Evolutionary conservation across 1,140 invertebrate genomes (phyloP), one percentile per base, ranked within the genome.

Genomic region (Solenopsis fugax): DNA sequence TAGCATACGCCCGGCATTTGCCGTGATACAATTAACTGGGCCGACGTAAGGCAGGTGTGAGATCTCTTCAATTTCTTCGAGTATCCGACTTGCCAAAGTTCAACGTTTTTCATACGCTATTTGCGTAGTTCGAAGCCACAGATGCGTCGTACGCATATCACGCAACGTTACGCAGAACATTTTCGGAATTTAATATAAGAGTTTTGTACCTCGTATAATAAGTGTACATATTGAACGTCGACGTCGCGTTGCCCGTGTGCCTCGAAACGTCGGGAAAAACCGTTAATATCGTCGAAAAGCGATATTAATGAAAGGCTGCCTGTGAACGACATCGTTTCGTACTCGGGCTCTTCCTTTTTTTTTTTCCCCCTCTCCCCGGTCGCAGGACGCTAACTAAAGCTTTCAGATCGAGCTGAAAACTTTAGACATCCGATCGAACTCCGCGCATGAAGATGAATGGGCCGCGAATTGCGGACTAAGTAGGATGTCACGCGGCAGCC

Each of bases 381-480:
- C 67, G 18, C 67, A 48, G 78, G 37, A 82, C 69, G 80, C 54
- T 84, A 84, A 75, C 69, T 37, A 48, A 72, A 73, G 80, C 62
- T 84, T 84, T 84, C 80, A 73, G 69, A 71, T 84, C 80, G 80
- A 84, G 65, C 80, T 84, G 80, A 73, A 84, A 84, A 67, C 80
- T 84, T 84, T 75, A 84, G 80, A 84, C 80, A 73, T 84, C 69
- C 85, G 76, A 88, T 89, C 87, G 87, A 88, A 88, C 75, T 78
- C 52, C 13, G 60, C 37, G 82, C 87, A 89, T 78, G 85, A 91
- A 91, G 89, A 91, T 85, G 81, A 90, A 91, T 90, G 85, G 85
- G 76, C 64, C 54, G 81, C 64, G 87, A 91, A 92, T 92, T 89
- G 88, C 87, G 72, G 73, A 82, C 80, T 92, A 91, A 92, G 91